Conservation (phyloP, 1,140 invertebrate genomes). For the Chionoecetes opilio region DNA sequence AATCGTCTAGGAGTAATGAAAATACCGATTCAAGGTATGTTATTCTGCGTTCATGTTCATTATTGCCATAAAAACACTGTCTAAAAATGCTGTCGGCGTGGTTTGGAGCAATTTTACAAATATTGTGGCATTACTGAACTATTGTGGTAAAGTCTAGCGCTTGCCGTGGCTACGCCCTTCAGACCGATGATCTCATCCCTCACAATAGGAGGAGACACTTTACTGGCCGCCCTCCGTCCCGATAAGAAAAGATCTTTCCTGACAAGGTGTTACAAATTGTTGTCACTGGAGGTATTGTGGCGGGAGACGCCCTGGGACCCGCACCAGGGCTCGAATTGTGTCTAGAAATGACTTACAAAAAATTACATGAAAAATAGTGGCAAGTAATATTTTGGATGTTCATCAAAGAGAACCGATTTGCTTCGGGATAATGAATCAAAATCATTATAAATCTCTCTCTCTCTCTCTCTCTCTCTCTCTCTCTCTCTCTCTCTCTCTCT, state of each 20-base stretch:
- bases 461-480: not conserved
- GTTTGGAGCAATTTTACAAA: no score
- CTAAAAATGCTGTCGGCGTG: no score
- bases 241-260: slow-evolving; percentile 6
- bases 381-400: not conserved
- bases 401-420: not conserved
- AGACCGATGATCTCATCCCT: slow-evolving; percentile 22
- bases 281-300: slow-evolving; percentile 34
- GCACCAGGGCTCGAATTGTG: not conserved
- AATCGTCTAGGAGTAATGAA: no score
- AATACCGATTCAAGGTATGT: no score
- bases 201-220: slow-evolving; percentile 40
- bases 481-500: not conserved
- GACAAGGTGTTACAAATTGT: slow-evolving; percentile 65
- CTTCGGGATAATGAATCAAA: not conserved
- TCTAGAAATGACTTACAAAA: not conserved
- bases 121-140: not conserved
- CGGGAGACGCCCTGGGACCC: not conserved
- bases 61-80: no score
- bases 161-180: not conserved
- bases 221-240: not conserved
- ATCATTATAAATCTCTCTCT: no score
- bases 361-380: not conserved
- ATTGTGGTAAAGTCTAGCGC: slow-evolving; percentile 47
- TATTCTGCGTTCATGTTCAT: no score